Base-by-base conservation (phyloP, 2,888 invertebrate genomes). In the Diadegma fenestrale region DNA sequence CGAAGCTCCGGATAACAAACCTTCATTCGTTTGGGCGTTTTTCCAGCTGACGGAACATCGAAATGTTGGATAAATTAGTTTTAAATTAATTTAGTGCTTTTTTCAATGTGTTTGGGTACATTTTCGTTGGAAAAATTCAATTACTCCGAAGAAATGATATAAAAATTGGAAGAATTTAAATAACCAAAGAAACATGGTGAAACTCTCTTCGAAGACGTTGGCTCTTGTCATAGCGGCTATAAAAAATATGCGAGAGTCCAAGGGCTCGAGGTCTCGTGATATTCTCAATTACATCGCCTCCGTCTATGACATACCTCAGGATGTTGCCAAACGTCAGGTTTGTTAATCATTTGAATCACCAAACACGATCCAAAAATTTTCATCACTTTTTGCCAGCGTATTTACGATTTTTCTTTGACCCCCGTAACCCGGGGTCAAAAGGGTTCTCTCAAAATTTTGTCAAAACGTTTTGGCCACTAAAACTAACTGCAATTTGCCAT, bases 301-400 rank as follows among this genome's bases (percentile, higher is more conserved):
- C 0, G 76, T 88, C 33, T 88, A 89, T 37, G 77, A 90, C 10
- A 61, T 91, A 8, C 83, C 90, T 2, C 22, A 71, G 8, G 82
- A 85, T 45, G 66, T 72, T 6, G 90, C 89, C 6, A 90, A 88
- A n/a, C 90, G 90, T 82, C 91, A 91, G 89, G 92, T 92, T 76
- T 61, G 84, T 61, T 3, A 10, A 5, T 26, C 3, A 10, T 8
- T 2, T 6, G 30, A 80, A 41, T 41, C 3, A n/a, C 19, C 14
- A 69, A 76, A 26, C 19, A 75, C 4, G 4, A 43, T 33, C 19
- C 1, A 6, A 33, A 33, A 5, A 54, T 37, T 37, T 10, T 37
- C 10, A 37, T 37, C 8, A n/a, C n/a, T n/a, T n/a, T n/a, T n/a
- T n/a, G n/a, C n/a, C n/a, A n/a, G n/a, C n/a, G n/a, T n/a, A n/a